Evolutionary conservation across 1,140 invertebrate species (phyloP), one percentile per base, ranked within the genome.

Genomic region (Yoshiicerus persimilis): DNA sequence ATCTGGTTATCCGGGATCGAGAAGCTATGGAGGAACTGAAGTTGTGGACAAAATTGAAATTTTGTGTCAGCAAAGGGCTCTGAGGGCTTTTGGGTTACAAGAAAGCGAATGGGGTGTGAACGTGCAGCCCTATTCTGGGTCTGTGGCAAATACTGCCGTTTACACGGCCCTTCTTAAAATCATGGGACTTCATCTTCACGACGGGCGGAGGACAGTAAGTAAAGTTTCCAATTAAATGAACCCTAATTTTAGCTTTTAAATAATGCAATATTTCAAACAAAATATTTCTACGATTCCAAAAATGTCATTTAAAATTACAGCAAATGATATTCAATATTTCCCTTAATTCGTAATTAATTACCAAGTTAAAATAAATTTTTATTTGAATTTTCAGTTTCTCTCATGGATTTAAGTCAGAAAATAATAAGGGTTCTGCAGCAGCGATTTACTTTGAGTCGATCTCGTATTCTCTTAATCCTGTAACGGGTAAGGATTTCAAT

Each of bases 1-100:
- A n/a, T 95, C 95, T 91, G 95, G 95, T 6, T 95, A 95, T 91
- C 94, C 95, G 47, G 94, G 94, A 8, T 93, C 64, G 90, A 94
- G 95, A 87, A 96, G 95, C 91, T 96, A 95, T 92, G 95, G 95
- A 89, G 95, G 95, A 20, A 95, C 95, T 91, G 95, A 96, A 91
- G 93, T 94, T 77, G 94, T 96, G 90, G 95, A 96, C 90, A 92
- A 95, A 90, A 92, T 96, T 64, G 95, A 96, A 91, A 27, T 92
- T 4, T 91, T 96, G 5, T 95, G 94, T 89, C 94, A 95, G 90
- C 93, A 95, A 85, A 91, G 95, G 87, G 95, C 95, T 9, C 91
- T 95, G 85, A 92, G 94, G 90, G 93, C 94, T 3, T 96, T 94
- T 91, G 89, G 92, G n/a, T 91, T 95, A 11, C 92, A 94, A 88